These are phyloP conservation scores for Metacarcinus magister DNA, from an alignment of 2,888 invertebrate species.

Conservation along the genomic window DNA sequence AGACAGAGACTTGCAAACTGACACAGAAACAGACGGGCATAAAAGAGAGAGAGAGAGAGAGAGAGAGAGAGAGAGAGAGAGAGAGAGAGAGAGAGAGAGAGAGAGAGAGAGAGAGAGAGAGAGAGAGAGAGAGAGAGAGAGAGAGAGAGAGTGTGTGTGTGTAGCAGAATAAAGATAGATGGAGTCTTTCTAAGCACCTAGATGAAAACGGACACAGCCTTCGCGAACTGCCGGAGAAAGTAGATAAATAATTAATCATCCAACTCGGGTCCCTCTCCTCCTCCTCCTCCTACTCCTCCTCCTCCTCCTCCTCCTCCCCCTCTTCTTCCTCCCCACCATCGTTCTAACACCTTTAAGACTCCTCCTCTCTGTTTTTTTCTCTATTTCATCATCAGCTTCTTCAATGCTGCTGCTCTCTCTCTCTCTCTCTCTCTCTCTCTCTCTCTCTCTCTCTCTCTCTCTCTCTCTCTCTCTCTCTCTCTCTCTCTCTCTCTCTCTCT, in stretches of 20 bases:
- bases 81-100: conserved; percentile 18
- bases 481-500: background rate
- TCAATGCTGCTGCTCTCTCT: background rate
- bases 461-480: background rate
- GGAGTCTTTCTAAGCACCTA: background rate
- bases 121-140: conserved; percentile 39
- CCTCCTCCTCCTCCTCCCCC: background rate
- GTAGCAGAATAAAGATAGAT: background rate
- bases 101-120: conserved; percentile 39
- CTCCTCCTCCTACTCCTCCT: background rate
- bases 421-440: background rate
- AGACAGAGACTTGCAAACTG: too few relatives aligned
- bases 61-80: too few relatives aligned
- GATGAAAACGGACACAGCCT: conserved; percentile 4
- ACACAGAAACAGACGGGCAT: too few relatives aligned
- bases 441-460: conserved; percentile 28
- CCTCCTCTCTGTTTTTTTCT: conserved; percentile 50
- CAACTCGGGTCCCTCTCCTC: background rate
- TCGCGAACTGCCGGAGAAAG: background rate
- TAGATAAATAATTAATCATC: background rate
- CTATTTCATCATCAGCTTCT: background rate
- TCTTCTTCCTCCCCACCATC: background rate
- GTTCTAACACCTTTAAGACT: background rate
- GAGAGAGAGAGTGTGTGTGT: conserved; percentile 39
- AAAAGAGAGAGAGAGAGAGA: too few relatives aligned